Base-by-base conservation (phyloP, 2,888 invertebrate species). In the Ornithoptera priamus region DNA sequence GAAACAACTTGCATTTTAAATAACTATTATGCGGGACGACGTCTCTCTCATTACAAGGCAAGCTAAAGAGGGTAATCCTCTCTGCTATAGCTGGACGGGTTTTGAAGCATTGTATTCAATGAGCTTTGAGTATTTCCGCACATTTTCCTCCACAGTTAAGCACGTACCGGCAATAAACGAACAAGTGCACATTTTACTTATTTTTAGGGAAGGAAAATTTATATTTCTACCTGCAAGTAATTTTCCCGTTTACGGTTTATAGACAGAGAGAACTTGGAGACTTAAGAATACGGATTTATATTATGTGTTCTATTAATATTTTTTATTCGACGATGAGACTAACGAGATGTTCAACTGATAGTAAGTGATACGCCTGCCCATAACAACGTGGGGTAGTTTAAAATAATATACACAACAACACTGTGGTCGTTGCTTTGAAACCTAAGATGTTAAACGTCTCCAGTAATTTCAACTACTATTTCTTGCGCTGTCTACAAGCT, bases 81-180 rank as follows among this genome's bases (percentile, higher is more conserved):
- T 59, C 58, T 3, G 12, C 15, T 24, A 17, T n/a, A 30, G 30
- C 59, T 50, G n/a, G 65, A 42, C 65, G 24, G 22, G 22, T n/a
- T 65, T 24, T 58, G n/a, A 30, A 65, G 65, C 46, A 30, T 59
- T 65, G 46, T 59, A 59, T 65, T 65, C 65, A 59, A 65, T 65
- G 59, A 24, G 24, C n/a, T 57, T 59, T 22, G 46, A 65, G 65
- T 53, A 22, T 65, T 65, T 59, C 46, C 46, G 46, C 20, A 46
- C 30, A 58, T 65, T 65, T 65, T 58, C 65, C 59, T 65, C 24
- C 30, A 46, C n/a, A 42, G 17, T 59, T 22, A 65, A 59, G 24
- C 65, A 59, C 46, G 65, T 65, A 59, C 59, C 22, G 50, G 24
- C 18, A 18, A 20, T 18, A 42, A n/a, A 64, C 30, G 56, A 12